Conservation (phyloP, 2,113 vertebrate species). For the Hippotragus niger region DNA sequence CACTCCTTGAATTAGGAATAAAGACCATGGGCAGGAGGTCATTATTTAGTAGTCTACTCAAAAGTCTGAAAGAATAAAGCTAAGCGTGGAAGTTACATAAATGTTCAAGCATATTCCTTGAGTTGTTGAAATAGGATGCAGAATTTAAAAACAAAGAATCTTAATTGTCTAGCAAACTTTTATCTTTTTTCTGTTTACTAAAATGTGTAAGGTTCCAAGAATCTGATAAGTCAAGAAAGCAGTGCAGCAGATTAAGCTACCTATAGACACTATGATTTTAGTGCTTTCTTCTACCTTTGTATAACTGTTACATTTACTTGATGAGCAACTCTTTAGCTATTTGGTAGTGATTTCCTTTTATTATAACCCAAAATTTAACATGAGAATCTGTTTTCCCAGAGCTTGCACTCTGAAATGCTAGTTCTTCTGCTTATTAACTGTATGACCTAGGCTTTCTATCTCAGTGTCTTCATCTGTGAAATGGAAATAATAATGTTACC, state of each 20-base stretch:
- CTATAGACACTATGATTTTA: not conserved
- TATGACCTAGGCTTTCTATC: not conserved
- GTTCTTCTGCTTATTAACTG: not conserved
- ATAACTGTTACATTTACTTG: not conserved
- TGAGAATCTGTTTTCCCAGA: not conserved
- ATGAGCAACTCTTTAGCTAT: not conserved
- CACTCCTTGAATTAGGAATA: not conserved
- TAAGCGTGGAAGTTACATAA: not conserved
- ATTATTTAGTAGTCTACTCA: not conserved
- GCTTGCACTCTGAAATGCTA: not conserved
- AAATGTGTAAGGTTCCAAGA: not conserved
- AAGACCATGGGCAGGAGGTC: not conserved
- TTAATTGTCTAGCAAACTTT: not conserved
- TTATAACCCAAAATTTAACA: not conserved
- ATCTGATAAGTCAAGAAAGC: not conserved
- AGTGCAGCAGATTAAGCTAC: not conserved
- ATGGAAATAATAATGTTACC: not conserved
- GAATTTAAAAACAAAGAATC: conserved; percentile 3
- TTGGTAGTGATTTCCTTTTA: not conserved
- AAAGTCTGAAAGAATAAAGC: conserved; percentile 11
- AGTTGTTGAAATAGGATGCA: not conserved
- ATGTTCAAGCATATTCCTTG: not conserved
- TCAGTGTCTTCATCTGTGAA: not conserved
- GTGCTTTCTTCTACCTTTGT: not conserved
- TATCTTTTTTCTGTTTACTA: not conserved